A percentile compares a stretch with the other conserved stretches of the same genome.
Evolutionary conservation across 2,888 invertebrate genomes (phyloP).

Genomic region (Empis stercorea): DNA sequence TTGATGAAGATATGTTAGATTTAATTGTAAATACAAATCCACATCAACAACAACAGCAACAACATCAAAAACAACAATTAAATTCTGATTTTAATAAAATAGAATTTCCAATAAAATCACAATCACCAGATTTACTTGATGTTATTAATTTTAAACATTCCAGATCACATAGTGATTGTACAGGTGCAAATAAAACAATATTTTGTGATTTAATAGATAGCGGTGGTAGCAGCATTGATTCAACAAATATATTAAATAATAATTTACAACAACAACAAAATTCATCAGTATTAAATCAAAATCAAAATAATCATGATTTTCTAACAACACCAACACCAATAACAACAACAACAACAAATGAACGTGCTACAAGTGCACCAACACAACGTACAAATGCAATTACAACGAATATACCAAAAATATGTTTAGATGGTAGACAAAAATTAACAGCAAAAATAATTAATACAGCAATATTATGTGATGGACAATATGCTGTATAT

Average conservation of each 20-base stretch:
- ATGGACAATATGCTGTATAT: slow-evolving; percentile 79
- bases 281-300: background rate
- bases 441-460: slow-evolving; percentile 16
- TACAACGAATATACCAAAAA: slow-evolving; percentile 6
- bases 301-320: background rate
- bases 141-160: slow-evolving; percentile 14
- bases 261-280: background rate
- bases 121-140: slow-evolving; percentile 10
- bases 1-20: slow-evolving; percentile 13
- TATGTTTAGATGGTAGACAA: slow-evolving; percentile 7
- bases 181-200: slow-evolving; percentile 10
- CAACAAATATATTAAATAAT: background rate
- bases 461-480: slow-evolving; percentile 42
- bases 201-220: slow-evolving; percentile 7
- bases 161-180: slow-evolving; percentile 18
- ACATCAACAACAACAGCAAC: background rate
- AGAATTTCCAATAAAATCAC: slow-evolving; percentile 2
- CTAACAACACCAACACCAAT: background rate
- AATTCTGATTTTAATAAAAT: background rate
- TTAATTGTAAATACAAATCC: slow-evolving; percentile 4
- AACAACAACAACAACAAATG: background rate
- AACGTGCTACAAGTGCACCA: slow-evolving; percentile 12
- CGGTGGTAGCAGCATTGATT: too few species aligned
- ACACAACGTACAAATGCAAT: background rate
- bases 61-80: background rate